Base-by-base conservation (phyloP, 2,113 vertebrate species). In the Crotalus horridus region DNA sequence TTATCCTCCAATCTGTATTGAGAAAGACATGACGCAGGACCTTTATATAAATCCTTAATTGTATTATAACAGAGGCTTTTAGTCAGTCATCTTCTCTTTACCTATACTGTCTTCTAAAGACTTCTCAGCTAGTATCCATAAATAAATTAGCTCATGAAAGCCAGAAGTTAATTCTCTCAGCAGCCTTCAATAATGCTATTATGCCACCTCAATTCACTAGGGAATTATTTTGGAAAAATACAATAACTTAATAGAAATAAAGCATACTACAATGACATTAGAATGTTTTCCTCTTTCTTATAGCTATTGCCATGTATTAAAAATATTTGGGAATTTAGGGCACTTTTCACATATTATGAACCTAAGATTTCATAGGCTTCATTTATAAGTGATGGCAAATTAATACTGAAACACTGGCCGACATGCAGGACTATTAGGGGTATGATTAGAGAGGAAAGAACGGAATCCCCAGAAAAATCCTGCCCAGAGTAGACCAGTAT, bases 101-200 rank as follows among this genome's bases (percentile, higher is more conserved):
- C 94, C 94, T 94, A 88, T 48, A 1, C 94, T 92, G 87, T 85
- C 93, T 53, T 2, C 46, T 96, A 94, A 95, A 94, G 93, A 90
- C 95, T 90, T 74, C 95, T 86, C 91, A 81, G 90, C 91, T 89
- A 56, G 61, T 9, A 81, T 59, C 95, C 94, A 95, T 94, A 97
- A 97, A 95, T 95, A 96, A 96, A 96, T 94, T 92, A 95, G 94
- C 94, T 96, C 94, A 96, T 95, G 90, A 91, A 96, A 97, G 90
- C 24, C 94, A 94, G 89, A 96, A 95, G 95, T 92, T 15, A 96
- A 94, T 93, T 94, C 94, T 94, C 94, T 93, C 94, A 96, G 90
- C 58, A 94, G 48, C 94, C 95, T 94, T 89, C 93, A 89, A 88
- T 26, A 51, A 86, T 61, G 92, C 0, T 95, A 89, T 93, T 51